Conservation (phyloP, 2,888 invertebrate species). For the Rapana venosa region DNA sequence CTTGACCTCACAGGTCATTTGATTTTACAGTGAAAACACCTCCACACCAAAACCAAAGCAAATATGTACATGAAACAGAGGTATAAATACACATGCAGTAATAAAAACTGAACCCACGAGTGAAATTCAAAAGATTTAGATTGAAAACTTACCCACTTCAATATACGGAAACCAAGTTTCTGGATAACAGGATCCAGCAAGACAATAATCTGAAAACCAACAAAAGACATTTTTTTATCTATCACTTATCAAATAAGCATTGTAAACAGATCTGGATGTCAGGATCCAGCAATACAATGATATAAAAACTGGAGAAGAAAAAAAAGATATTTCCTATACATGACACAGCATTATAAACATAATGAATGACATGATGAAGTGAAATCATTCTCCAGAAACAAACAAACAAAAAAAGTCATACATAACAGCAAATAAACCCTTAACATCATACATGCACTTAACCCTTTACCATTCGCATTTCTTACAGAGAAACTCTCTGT, state of each 20-base stretch:
- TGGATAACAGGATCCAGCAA: constrained; percentile 68
- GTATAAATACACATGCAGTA: neutral
- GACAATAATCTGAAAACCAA: constrained; percentile 67
- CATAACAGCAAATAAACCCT: no score
- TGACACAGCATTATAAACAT: neutral
- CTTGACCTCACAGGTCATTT: no score
- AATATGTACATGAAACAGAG: no score
- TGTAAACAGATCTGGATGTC: constrained; percentile 62
- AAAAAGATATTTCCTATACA: neutral
- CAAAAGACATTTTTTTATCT: neutral
- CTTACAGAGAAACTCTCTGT: no score
- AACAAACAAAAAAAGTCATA: no score
- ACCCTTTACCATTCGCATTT: no score
- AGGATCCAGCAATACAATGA: constrained; percentile 69
- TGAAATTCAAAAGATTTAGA: neutral
- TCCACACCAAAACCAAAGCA: no score
- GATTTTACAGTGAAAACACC: no score
- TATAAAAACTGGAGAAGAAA: constrained; percentile 56
- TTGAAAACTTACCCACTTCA: constrained; percentile 69
- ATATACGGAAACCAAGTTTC: constrained; percentile 58
- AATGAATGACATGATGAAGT: no score
- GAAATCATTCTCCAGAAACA: no score
- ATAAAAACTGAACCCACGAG: neutral
- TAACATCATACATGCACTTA: no score
- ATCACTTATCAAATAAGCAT: constrained; percentile 38